Evolutionary conservation across 2,888 invertebrate species (phyloP).

Genomic region (Callosobruchus maculatus): DNA sequence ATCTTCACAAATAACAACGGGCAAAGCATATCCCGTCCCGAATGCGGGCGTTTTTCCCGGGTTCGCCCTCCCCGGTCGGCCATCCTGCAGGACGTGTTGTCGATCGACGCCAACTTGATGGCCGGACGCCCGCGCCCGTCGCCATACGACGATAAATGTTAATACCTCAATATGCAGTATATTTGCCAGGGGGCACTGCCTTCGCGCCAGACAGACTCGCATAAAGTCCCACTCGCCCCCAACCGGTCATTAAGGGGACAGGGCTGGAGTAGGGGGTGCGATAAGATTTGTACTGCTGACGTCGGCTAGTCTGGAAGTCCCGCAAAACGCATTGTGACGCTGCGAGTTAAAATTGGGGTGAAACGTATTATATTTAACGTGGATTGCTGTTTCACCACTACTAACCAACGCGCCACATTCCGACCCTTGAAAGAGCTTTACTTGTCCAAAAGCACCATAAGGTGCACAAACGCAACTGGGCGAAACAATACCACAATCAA

Average conservation of each 20-base stretch:
- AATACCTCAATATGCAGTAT: constrained; percentile 51
- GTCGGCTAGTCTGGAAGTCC: no score
- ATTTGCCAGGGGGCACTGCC: constrained; percentile 38
- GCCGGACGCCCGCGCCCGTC: constrained; percentile 37
- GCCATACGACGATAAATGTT: constrained; percentile 41
- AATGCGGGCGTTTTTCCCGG: not conserved
- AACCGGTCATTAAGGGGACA: not conserved
- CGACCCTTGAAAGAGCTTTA: no score
- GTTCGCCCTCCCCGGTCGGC: not conserved
- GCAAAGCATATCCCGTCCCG: not conserved
- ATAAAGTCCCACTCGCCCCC: not conserved
- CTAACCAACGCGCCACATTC: no score
- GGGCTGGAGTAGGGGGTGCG: no score
- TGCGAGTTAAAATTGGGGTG: no score
- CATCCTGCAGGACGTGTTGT: not conserved
- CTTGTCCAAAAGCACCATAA: no score
- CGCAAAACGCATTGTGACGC: no score
- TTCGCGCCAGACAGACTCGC: constrained; percentile 13
- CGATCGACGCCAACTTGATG: constrained; percentile 19
- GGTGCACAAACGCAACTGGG: no score
- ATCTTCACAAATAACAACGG: not conserved
- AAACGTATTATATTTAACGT: no score
- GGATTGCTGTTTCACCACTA: no score
- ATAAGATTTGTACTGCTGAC: no score
- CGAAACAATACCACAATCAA: no score